Evolutionary conservation across 2,797 vertebrate species (phyloP).

Genomic region (Pagetopsis macropterus): DNA sequence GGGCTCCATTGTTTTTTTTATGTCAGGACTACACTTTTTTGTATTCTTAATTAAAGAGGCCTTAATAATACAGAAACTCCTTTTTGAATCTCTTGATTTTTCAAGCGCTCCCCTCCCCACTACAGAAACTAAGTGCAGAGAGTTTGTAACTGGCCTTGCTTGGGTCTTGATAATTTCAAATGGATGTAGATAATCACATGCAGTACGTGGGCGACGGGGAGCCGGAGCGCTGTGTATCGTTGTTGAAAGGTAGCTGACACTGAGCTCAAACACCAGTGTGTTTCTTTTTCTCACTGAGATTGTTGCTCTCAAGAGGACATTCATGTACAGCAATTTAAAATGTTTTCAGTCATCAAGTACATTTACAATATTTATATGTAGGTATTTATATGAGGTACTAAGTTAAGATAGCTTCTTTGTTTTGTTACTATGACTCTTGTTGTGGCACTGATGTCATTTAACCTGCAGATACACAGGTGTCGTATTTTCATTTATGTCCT

Average conservation of each 20-base stretch:
- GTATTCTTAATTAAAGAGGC: slow-evolving; percentile 72
- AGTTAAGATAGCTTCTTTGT: slow-evolving; percentile 74
- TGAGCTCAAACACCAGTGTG: slow-evolving; percentile 83
- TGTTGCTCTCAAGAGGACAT: slow-evolving; percentile 83
- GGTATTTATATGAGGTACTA: slow-evolving; percentile 83
- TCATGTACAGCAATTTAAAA: slow-evolving; percentile 82
- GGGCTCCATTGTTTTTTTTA: slow-evolving; percentile 29
- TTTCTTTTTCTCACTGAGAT: slow-evolving; percentile 64
- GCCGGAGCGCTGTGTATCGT: slow-evolving; percentile 45
- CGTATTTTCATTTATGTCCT: slow-evolving; percentile 30
- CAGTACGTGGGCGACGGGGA: slow-evolving; percentile 58
- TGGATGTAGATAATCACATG: slow-evolving; percentile 77
- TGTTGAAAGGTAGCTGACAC: slow-evolving; percentile 83
- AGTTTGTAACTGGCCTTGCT: slow-evolving; percentile 33
- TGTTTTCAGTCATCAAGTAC: slow-evolving; percentile 83
- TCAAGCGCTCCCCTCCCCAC: slow-evolving; percentile 37
- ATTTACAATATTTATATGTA: slow-evolving; percentile 91
- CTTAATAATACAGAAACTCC: slow-evolving; percentile 68
- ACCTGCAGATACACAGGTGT: slow-evolving; percentile 56
- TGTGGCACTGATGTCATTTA: slow-evolving; percentile 69
- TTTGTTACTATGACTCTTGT: slow-evolving; percentile 63
- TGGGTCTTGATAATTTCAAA: slow-evolving; percentile 49
- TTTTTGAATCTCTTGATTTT: slow-evolving; percentile 51
- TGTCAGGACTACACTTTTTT: slow-evolving; percentile 58
- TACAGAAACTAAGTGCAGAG: slow-evolving; percentile 43